These are phyloP conservation scores for Cheilosia variabilis DNA, from an alignment of 2,888 invertebrate species.

Conservation along the genomic window DNA sequence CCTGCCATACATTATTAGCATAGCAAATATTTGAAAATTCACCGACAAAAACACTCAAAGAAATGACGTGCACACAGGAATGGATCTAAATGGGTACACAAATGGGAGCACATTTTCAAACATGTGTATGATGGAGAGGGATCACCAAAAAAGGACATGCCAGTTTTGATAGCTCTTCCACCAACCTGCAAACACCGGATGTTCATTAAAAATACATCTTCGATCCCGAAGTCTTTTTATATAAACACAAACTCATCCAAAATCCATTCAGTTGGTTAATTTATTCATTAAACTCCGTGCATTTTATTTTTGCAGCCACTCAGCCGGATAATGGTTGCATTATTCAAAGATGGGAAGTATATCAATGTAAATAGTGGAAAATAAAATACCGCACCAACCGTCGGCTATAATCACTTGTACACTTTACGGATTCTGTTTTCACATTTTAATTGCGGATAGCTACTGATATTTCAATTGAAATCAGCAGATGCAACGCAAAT, in stretches of 20 bases:
- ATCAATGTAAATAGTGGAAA: constrained; percentile 18
- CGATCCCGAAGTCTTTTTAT: background rate
- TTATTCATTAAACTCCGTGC: constrained; percentile 3
- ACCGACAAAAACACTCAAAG: constrained; percentile 17
- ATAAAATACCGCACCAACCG: constrained; percentile 46
- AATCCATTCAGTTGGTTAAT: constrained; percentile 8
- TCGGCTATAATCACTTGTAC: constrained; percentile 20
- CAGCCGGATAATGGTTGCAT: constrained; percentile 16
- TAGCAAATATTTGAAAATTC: constrained; percentile 23
- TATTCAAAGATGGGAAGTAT: constrained; percentile 23
- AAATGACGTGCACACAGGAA: background rate
- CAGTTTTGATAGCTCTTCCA: background rate
- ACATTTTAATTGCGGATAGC: background rate
- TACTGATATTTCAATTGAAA: constrained; percentile 19
- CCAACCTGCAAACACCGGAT: constrained; percentile 3
- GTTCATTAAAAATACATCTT: background rate
- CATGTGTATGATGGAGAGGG: background rate
- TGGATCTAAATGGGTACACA: background rate
- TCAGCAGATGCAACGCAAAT: constrained; percentile 25
- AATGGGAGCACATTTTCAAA: background rate
- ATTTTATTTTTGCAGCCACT: background rate
- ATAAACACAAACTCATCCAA: background rate
- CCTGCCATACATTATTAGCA: constrained; percentile 2
- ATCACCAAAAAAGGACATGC: background rate
- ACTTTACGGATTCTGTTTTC: background rate